Evolutionary conservation across 2,797 vertebrate species (phyloP), one percentile per base, ranked within the genome.

Genomic region (Lacerta viridis): DNA sequence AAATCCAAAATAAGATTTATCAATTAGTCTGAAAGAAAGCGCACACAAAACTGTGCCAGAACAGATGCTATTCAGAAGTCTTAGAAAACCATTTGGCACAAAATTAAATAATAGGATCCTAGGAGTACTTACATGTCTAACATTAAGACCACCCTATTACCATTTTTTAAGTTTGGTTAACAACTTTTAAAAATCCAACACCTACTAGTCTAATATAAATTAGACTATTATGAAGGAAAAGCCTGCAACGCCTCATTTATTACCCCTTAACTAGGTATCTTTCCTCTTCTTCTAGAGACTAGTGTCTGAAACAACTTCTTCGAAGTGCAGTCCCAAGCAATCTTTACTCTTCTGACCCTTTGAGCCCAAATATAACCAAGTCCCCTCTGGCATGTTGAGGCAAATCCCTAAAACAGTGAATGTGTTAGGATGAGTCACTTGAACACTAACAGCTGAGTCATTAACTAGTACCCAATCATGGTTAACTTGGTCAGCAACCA

Each of bases 371-470:
- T 64, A 46, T 23, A 82, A 18, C 71, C 83, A 72, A 91, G 68
- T 8, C 80, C 86, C 82, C 80, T 85, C 23, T 64, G 91, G 66
- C 88, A 64, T 17, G 87, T 79, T 71, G 4, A 64, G 86, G 91
- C 92, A 95, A 89, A 87, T 55, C 81, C 82, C 80, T 29, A 43
- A 61, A 29, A 0, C 1, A 15, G 20, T 76, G 50, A 66, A 85
- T 78, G 59, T 68, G 83, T 39, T 50, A 84, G 25, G 39, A n/a
- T 80, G 83, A 93, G 39, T 91, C 88, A 91, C 29, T 50, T 87
- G 64, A 77, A 10, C 27, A 76, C n/a, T 1, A 89, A 43, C 33
- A 89, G 64, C 76, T 92, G 90, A 95, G 84, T 92, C 92, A 91
- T 78, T 27, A 68, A 77, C 20, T 77, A 74, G 33, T 68, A 66